A percentile compares a stretch with the other conserved stretches of the same genome.
Conservation (phyloP, 1,140 invertebrate genomes). For the Tetranychus urticae region DNA sequence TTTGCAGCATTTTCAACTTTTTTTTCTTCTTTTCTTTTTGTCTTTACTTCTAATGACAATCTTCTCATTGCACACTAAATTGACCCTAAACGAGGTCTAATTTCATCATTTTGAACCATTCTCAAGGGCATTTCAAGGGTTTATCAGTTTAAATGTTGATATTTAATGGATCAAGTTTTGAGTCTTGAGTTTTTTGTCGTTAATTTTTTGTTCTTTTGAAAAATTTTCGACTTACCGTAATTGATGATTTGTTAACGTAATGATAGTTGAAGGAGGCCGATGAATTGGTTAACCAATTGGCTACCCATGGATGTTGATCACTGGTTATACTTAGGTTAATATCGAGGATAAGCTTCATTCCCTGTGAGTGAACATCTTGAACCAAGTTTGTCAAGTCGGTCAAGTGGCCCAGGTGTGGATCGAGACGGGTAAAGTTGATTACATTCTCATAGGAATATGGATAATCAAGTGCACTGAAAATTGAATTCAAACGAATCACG, state of each 20-base stretch:
- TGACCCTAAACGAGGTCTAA: too few relatives aligned
- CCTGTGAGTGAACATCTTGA: constrained; percentile 29
- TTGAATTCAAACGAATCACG: constrained; percentile 42
- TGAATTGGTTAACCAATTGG: constrained; percentile 8
- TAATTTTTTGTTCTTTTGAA: too few relatives aligned
- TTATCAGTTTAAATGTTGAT: too few relatives aligned
- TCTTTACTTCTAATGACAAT: too few relatives aligned
- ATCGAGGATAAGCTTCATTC: constrained; percentile 47
- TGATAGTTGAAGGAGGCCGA: neutral
- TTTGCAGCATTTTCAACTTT: too few relatives aligned
- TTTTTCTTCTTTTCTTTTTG: too few relatives aligned
- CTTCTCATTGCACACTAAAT: too few relatives aligned
- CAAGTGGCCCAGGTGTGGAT: constrained; percentile 33
- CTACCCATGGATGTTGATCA: constrained; percentile 14
- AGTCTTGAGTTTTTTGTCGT: too few relatives aligned
- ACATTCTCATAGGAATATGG: constrained; percentile 39
- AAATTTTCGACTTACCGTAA: too few relatives aligned
- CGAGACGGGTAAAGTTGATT: constrained; percentile 33
- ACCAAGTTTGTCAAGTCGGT: constrained; percentile 35
- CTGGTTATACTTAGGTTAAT: constrained; percentile 19
- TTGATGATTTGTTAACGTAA: neutral
- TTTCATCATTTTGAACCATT: too few relatives aligned
- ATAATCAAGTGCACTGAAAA: constrained; percentile 40
- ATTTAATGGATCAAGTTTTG: too few relatives aligned
- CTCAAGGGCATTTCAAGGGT: too few relatives aligned